Base-by-base conservation (phyloP, 2,113 vertebrate genomes). In the Entelurus aequoreus region DNA sequence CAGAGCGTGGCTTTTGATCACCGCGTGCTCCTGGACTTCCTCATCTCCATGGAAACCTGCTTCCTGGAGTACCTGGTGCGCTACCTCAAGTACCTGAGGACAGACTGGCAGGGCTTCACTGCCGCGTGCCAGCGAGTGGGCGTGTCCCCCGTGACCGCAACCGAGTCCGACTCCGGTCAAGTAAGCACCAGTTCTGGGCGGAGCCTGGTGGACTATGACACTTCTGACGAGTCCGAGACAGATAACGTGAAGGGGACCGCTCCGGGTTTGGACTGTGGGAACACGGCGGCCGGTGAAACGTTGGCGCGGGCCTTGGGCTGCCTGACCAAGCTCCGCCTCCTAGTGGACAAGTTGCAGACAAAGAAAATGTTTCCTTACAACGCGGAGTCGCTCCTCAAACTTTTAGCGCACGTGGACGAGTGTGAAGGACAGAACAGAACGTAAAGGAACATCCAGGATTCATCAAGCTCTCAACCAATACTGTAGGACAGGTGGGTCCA, bases 1-100 rank as follows among this genome's bases (percentile, higher is more conserved):
- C 90, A 81, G 72, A 94, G 86, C 67, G 52, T 97, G 4, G 87
- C 87, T 0, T 98, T 96, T 52, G 95, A 98, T 84, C 87, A 92
- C 64, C 90, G 90, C 37, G 87, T 96, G 54, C 93, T 99, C 8
- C 87, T 99, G 0, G 97, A 99, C 80, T 98, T 99, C 74, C 85
- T 98, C 66, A 98, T 99, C 83, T 98, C 95, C 7, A 82, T 92
- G 0, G 97, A 99, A 81, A 97, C 97, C 67, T 97, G 96, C 73
- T 99, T 99, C 52, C 80, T 99, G 68, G 94, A 98, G 70, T 99
- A 98, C 78, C 86, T 95, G 19, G 93, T 98, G 28, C 91, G 87
- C 6, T 99, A 97, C 77, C 87, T 98, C 44, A 95, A 94, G 73
- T 87, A 91, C 12, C 85, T 98, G 1, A 49, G 69, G n/a, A 79